phyloP scores from a whole-genome alignment of 2,113 vertebrate genomes.

The Himantopus leucocephalus region DNA sequence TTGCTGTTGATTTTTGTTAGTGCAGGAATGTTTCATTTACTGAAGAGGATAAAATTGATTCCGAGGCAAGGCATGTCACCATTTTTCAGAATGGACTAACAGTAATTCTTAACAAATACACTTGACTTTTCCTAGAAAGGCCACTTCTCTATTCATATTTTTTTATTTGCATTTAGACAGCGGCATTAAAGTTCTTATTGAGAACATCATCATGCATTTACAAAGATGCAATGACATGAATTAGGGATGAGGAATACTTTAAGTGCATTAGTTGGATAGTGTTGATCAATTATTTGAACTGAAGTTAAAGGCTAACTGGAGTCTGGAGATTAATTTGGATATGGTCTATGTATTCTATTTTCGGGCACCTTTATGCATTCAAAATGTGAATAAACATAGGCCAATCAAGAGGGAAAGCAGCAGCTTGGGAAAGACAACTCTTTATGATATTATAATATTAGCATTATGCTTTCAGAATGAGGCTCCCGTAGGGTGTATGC shows the following conservation, averaged over 20 bases:
- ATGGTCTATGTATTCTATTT: neutral
- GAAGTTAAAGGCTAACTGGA: neutral
- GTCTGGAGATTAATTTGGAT: neutral
- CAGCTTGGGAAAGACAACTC: neutral
- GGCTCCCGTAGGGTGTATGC: neutral
- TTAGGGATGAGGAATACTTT: neutral
- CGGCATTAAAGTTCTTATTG: neutral
- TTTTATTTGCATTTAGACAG: neutral
- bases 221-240: neutral
- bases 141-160: neutral
- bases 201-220: neutral
- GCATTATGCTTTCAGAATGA: neutral
- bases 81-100: neutral
- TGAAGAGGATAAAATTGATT: neutral
- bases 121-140: neutral
- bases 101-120: neutral
- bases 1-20: neutral
- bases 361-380: neutral
- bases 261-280: neutral
- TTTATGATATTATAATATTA: neutral
- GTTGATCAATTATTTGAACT: neutral
- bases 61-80: neutral
- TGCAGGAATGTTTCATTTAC: neutral
- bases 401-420: neutral
- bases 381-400: neutral